phyloP scores from a whole-genome alignment of 2,113 vertebrate genomes.

The Lagopus muta region DNA sequence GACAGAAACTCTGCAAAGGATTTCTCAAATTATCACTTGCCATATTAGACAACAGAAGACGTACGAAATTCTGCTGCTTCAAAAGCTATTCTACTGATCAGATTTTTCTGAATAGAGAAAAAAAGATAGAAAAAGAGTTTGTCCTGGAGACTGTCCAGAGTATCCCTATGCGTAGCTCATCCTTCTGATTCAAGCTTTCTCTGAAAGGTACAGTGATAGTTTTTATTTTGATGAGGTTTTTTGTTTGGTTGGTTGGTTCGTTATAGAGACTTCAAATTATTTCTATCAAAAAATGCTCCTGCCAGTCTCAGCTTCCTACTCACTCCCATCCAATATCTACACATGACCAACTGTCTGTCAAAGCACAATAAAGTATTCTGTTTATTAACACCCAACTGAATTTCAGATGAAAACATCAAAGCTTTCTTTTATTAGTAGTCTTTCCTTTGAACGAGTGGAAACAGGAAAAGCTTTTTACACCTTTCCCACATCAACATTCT shows the following conservation, averaged over 20 bases:
- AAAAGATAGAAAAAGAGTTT: no score
- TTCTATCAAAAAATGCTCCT: neutral
- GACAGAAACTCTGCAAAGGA: neutral
- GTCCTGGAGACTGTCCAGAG: neutral
- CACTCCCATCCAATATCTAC: neutral
- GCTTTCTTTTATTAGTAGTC: neutral
- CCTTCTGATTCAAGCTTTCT: neutral
- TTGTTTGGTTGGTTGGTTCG: neutral
- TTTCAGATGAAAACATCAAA: neutral
- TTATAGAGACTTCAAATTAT: neutral
- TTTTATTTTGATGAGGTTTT: neutral
- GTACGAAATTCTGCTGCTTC: neutral
- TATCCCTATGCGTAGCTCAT: neutral
- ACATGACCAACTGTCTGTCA: neutral
- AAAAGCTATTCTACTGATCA: neutral
- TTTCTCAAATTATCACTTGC: neutral
- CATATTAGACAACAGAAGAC: neutral
- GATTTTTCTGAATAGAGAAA: no score
- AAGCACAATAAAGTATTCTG: neutral
- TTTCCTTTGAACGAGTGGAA: neutral
- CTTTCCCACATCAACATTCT: neutral
- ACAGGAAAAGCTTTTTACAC: neutral
- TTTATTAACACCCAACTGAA: neutral
- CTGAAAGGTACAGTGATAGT: neutral
- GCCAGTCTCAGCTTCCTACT: neutral